phyloP scores from a whole-genome alignment of 2,113 vertebrate species.

The Eulemur macaco region DNA sequence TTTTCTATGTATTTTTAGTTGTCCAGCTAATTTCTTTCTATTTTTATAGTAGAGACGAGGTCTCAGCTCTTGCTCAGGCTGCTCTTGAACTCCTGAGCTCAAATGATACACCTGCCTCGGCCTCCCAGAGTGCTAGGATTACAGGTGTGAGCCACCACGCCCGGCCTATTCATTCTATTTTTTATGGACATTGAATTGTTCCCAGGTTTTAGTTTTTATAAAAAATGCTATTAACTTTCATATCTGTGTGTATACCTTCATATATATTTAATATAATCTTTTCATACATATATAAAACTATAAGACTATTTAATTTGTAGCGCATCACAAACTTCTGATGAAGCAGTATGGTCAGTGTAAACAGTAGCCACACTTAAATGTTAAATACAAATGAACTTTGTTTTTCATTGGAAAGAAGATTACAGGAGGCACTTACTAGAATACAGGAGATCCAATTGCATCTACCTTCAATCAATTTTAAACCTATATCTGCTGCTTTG shows the following conservation, averaged over 20 bases:
- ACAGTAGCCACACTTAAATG: neutral
- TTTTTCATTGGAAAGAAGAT: neutral
- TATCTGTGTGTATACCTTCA: neutral
- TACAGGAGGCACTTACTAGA: neutral
- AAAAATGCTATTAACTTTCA: neutral
- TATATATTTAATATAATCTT: neutral
- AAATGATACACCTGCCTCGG: too few relatives aligned
- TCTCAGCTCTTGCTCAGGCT: too few relatives aligned
- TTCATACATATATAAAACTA: neutral
- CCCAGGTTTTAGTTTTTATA: neutral
- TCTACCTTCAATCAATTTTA: neutral
- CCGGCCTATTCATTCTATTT: neutral
- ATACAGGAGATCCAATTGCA: neutral
- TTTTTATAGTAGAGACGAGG: too few relatives aligned
- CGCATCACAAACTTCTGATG: neutral
- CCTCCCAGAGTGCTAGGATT: too few relatives aligned
- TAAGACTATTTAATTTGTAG: neutral
- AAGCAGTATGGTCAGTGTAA: neutral
- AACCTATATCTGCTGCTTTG: neutral
- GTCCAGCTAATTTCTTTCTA: too few relatives aligned
- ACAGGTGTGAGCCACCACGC: too few relatives aligned
- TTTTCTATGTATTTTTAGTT: too few relatives aligned
- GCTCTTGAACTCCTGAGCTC: too few relatives aligned
- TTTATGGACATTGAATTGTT: neutral
- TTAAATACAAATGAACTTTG: neutral